These are phyloP conservation scores for Brachyistius frenatus DNA, from an alignment of 2,113 vertebrate genomes.

Conservation along the genomic window DNA sequence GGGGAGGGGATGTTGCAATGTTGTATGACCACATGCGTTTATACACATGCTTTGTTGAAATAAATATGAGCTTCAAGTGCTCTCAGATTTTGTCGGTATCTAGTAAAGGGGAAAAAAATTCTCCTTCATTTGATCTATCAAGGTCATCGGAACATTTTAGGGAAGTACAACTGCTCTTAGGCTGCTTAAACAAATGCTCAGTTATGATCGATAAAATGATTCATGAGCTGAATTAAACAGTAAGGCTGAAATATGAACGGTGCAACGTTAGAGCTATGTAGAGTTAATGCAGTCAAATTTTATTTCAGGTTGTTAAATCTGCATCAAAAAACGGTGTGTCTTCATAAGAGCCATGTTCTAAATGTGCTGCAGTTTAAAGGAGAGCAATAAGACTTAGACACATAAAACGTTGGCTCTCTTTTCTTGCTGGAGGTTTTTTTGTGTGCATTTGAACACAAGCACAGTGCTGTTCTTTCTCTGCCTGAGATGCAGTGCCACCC, in stretches of 20 bases:
- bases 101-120: neutral
- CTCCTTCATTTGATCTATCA: slow-evolving; percentile 22
- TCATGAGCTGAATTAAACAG: slow-evolving; percentile 19
- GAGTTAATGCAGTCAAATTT: slow-evolving; percentile 3
- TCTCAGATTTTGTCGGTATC: slow-evolving; percentile 17
- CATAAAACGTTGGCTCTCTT: slow-evolving; percentile 1
- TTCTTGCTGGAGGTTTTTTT: neutral
- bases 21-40: slow-evolving; percentile 70
- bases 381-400: slow-evolving; percentile 1
- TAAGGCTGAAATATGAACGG: neutral
- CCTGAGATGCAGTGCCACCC: slow-evolving; percentile 68
- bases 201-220: slow-evolving; percentile 31
- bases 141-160: slow-evolving; percentile 12
- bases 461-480: slow-evolving; percentile 64
- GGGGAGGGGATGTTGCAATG: slow-evolving; percentile 71
- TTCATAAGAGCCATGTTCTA: neutral
- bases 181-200: slow-evolving; percentile 18
- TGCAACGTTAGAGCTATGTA: neutral
- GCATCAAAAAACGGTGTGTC: slow-evolving; percentile 13
- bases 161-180: neutral
- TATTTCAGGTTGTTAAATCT: slow-evolving; percentile 9
- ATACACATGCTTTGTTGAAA: slow-evolving; percentile 52
- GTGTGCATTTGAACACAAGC: slow-evolving; percentile 52
- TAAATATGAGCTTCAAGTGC: slow-evolving; percentile 56
- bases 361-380: slow-evolving; percentile 13